Conservation (phyloP, 2,113 vertebrate genomes). For the Leptobrachium leishanense region DNA sequence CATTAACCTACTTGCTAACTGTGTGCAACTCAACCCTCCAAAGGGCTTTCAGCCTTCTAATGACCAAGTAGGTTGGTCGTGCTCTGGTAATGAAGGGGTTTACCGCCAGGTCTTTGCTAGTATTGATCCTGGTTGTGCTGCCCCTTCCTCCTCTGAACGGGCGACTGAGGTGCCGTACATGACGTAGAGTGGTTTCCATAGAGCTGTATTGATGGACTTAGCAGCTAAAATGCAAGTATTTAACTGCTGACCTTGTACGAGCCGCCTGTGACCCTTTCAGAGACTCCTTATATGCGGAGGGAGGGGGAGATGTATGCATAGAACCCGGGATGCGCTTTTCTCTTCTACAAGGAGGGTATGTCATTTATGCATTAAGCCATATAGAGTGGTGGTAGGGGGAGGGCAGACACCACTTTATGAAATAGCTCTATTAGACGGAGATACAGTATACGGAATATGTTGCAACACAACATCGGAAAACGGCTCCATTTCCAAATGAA, state of each 20-base stretch:
- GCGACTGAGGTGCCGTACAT: constrained; percentile 59
- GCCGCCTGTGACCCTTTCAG: constrained; percentile 59
- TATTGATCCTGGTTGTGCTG: constrained; percentile 7
- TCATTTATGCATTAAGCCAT: too few relatives aligned
- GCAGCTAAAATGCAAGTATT: constrained; percentile 77
- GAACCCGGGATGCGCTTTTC: too few relatives aligned
- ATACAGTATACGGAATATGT: too few relatives aligned
- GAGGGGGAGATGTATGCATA: neutral
- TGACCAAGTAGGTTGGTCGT: neutral
- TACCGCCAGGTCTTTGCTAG: neutral
- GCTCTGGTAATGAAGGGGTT: constrained; percentile 5
- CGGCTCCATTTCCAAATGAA: too few relatives aligned
- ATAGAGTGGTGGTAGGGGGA: too few relatives aligned
- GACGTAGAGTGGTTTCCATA: constrained; percentile 80
- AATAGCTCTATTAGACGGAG: too few relatives aligned
- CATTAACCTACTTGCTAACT: too few relatives aligned
- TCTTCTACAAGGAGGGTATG: neutral
- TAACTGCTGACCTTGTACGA: constrained; percentile 78
- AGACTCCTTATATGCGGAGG: neutral
- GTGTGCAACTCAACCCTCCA: too few relatives aligned
- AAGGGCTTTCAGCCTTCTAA: too few relatives aligned
- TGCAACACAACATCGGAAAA: too few relatives aligned
- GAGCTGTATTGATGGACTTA: constrained; percentile 74
- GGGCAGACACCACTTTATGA: too few relatives aligned
- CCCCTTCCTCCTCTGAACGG: neutral